Evolutionary conservation across 2,888 invertebrate genomes (phyloP).

Genomic region (Caenorhabditis wallacei): DNA sequence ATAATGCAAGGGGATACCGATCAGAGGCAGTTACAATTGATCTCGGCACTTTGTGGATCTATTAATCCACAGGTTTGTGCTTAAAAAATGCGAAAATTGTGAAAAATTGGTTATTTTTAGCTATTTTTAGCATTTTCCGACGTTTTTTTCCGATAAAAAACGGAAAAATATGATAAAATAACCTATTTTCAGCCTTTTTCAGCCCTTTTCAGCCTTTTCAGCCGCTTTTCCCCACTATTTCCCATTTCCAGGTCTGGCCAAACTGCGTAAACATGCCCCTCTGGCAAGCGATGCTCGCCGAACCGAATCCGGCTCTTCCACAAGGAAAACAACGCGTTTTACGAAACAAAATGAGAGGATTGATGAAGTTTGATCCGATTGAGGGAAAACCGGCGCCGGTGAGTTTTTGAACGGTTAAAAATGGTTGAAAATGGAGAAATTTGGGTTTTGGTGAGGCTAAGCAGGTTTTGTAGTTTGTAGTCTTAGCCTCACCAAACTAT

Average conservation of each 20-base stretch:
- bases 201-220: no score
- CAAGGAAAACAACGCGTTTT: slow-evolving; percentile 90
- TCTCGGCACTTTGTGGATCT: slow-evolving; percentile 96
- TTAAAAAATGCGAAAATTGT: not conserved
- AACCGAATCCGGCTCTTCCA: slow-evolving; percentile 87
- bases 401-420: no score
- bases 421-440: not conserved
- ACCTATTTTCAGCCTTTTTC: no score
- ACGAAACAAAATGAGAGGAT: slow-evolving; percentile 86
- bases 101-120: no score
- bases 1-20: slow-evolving; percentile 92
- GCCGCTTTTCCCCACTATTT: not conserved
- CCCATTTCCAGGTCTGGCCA: slow-evolving; percentile 50
- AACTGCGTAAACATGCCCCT: slow-evolving; percentile 92
- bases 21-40: slow-evolving; percentile 94
- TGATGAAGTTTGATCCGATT: slow-evolving; percentile 89
- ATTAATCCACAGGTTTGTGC: slow-evolving; percentile 88
- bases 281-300: slow-evolving; percentile 88
- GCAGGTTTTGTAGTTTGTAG: no score
- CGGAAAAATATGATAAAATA: no score
- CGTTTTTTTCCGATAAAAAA: no score
- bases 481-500: no score
- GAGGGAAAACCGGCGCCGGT: slow-evolving; percentile 1
- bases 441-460: not conserved
- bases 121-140: no score